Base-by-base conservation (phyloP, 2,888 invertebrate genomes). In the Drosophila pseudotakahashii region DNA sequence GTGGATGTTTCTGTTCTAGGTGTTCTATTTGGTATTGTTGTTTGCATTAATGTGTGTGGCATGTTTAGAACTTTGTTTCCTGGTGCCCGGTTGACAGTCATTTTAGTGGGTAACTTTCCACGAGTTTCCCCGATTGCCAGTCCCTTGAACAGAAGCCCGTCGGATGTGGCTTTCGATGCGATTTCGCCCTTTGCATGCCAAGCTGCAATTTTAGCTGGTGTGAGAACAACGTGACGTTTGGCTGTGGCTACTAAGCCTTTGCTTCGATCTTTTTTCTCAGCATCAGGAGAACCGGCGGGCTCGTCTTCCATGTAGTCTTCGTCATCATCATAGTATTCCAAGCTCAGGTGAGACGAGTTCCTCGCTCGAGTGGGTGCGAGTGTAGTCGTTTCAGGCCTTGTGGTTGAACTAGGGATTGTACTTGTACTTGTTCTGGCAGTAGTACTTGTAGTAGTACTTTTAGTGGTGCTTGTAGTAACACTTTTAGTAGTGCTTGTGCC, bases 221-320 rank as follows among this genome's bases (percentile, higher is more conserved):
- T 45, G n/a, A 11, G n/a, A 2, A 44, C 10, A 10, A 58, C 10
- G 10, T 61, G 61, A 3, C 61, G 45, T 45, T 61, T 61, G 36
- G 58, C 61, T 7, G 36, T 61, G n/a, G 16, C 11, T 26, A 44
- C 2, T n/a, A 2, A 3, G 9, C 10, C 19, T 7, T 62, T 64
- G 32, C 54, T 19, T 7, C 16, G 53, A 3, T 14, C 37, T 13
- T 34, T 32, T n/a, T 36, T 53, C 32, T 66, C 63, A 10, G 45
- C 63, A 7, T 19, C 19, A 19, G 9, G 19, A 10, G 10, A n/a
- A 42, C 63, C 26, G 32, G 11, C 11, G 0, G 34, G 37, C 1
- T 71, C 71, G 23, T 71, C 70, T 13, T 71, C 71, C 36, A 63
- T 42, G 7, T 69, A 70, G 3, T 69, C 70, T 7, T 59, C 58